These are phyloP conservation scores for Pitangus sulphuratus DNA, from an alignment of 2,797 vertebrate genomes.

Conservation along the genomic window DNA sequence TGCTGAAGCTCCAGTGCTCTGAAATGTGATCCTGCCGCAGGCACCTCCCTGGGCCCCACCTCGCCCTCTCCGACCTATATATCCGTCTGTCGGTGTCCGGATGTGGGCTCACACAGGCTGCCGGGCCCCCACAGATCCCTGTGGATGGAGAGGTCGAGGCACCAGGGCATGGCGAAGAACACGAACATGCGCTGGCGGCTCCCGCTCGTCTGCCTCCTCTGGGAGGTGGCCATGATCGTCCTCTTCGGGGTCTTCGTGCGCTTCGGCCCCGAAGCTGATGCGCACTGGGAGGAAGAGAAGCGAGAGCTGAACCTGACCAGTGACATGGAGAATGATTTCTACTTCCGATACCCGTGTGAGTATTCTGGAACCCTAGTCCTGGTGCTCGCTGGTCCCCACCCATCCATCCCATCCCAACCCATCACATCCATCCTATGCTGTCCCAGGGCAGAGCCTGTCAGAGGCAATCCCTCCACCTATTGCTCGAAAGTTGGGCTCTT, in stretches of 20 bases:
- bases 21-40: constrained; percentile 32
- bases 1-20: not conserved
- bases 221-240: constrained; percentile 88
- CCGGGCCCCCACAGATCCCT: fast-evolving
- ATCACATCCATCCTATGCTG: too few relatives aligned
- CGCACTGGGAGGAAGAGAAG: constrained; percentile 78
- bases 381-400: not conserved
- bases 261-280: constrained; percentile 81
- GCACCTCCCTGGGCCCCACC: constrained; percentile 66
- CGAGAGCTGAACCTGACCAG: constrained; percentile 75
- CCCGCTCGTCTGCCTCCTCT: constrained; percentile 85
- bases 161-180: constrained; percentile 78
- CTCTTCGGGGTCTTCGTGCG: constrained; percentile 93
- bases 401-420: not conserved
- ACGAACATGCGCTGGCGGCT: constrained; percentile 86
- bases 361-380: constrained; percentile 28
- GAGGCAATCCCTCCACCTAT: fast-evolving
- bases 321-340: constrained; percentile 92
- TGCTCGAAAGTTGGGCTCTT: fast-evolving
- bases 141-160: not conserved
- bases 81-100: fast-evolving
- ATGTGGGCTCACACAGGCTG: fast-evolving
- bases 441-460: not conserved
- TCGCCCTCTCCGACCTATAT: not conserved
- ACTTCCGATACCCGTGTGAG: constrained; percentile 97